These are phyloP conservation scores for Platycheirus albimanus DNA, from an alignment of 2,888 invertebrate species.

Conservation along the genomic window DNA sequence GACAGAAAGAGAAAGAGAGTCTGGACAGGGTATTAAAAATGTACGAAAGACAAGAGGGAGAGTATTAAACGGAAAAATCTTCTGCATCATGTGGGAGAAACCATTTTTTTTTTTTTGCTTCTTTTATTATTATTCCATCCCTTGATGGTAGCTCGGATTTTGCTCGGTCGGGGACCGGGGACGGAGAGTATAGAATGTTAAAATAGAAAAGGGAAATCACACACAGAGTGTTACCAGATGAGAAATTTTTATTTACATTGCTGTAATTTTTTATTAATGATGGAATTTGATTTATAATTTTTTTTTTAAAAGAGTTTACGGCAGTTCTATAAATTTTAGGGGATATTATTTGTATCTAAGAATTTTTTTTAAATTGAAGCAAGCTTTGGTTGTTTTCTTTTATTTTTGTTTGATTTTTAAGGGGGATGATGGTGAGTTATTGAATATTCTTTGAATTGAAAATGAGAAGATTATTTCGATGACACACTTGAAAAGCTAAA, in stretches of 20 bases:
- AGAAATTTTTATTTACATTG: conserved; percentile 4
- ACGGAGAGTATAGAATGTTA: background rate
- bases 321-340: too few species aligned
- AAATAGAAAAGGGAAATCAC: conserved; percentile 30
- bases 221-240: conserved; percentile 64
- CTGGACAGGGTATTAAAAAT: conserved; percentile 47
- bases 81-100: conserved; percentile 68
- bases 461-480: background rate
- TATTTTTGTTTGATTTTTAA: too few species aligned
- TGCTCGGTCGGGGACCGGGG: too few species aligned
- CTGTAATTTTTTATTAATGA: conserved; percentile 17
- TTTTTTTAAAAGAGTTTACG: conserved; percentile 1
- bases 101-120: conserved; percentile 15
- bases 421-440: too few species aligned
- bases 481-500: background rate
- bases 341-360: too few species aligned
- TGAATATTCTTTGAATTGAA: too few species aligned
- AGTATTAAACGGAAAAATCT: conserved; percentile 30
- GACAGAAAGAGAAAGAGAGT: conserved; percentile 33
- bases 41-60: conserved; percentile 35
- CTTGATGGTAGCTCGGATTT: too few species aligned
- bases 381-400: too few species aligned
- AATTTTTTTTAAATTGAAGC: too few species aligned
- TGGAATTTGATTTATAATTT: conserved; percentile 5
- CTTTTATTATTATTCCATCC: conserved; percentile 16